Evolutionary conservation across 2,797 vertebrate genomes (phyloP).

Genomic region (Microctenopoma lineatum): DNA sequence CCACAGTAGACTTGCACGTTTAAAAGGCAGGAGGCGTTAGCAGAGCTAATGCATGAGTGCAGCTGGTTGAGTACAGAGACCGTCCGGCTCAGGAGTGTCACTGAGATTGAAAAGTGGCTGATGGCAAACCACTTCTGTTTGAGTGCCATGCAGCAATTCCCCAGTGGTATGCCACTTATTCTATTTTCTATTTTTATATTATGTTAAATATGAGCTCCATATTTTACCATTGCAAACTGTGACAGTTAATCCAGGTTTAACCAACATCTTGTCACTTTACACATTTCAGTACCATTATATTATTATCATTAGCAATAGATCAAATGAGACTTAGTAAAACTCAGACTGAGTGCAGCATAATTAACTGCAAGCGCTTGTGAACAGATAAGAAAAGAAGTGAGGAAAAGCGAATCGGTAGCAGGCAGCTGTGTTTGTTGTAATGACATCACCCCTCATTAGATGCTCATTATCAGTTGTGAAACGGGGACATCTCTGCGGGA

Average conservation of each 20-base stretch:
- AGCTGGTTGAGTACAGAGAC: conserved; percentile 4
- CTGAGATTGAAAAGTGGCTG: background rate
- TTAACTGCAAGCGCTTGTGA: conserved; percentile 27
- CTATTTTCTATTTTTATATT: conserved; percentile 20
- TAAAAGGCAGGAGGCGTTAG: conserved; percentile 13
- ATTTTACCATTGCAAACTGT: background rate
- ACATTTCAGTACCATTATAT: background rate
- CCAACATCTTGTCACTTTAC: background rate
- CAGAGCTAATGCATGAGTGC: background rate
- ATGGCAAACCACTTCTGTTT: background rate
- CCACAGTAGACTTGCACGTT: conserved; percentile 25
- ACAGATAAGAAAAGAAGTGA: conserved; percentile 12
- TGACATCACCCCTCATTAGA: conserved; percentile 72
- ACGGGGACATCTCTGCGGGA: conserved; percentile 61
- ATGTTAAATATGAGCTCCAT: background rate
- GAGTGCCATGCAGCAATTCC: background rate
- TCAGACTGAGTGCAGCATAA: conserved; percentile 29
- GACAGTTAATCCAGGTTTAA: conserved; percentile 3
- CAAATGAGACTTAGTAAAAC: conserved; percentile 1
- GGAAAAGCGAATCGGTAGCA: conserved; percentile 11
- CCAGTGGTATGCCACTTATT: background rate
- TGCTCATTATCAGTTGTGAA: conserved; percentile 65
- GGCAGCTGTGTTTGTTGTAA: conserved; percentile 50
- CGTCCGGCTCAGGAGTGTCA: background rate
- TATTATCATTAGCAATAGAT: conserved; percentile 3